phyloP scores from a whole-genome alignment of 2,113 vertebrate species.

The Benitochromis conjunctus region DNA sequence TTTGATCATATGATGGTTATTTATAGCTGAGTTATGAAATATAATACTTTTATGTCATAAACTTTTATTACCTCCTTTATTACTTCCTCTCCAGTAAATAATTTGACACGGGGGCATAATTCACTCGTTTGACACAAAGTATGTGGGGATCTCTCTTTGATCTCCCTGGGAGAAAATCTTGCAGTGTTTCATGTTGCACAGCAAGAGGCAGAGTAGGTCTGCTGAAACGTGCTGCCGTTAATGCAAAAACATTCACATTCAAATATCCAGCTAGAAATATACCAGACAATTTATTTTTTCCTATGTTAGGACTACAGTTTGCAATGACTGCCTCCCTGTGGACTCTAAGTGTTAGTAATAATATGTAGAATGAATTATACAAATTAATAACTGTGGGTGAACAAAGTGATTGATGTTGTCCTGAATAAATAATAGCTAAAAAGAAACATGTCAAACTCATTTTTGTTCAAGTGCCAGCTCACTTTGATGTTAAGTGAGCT shows the following conservation, averaged over 20 bases:
- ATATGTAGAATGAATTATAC: background rate
- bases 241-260: background rate
- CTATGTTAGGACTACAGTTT: background rate
- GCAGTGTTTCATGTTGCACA: background rate
- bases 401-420: background rate
- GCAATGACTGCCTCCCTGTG: background rate
- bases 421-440: background rate
- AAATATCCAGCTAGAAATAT: background rate
- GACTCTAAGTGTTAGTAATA: background rate
- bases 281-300: background rate
- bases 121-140: fast-evolving
- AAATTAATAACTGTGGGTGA: background rate
- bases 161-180: background rate
- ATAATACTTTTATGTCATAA: background rate
- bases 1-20: background rate
- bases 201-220: background rate
- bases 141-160: background rate
- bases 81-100: background rate
- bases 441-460: fast-evolving
- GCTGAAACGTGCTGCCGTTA: background rate
- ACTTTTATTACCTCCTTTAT: fast-evolving
- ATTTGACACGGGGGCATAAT: background rate
- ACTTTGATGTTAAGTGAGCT: background rate
- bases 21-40: background rate
- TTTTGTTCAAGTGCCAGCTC: background rate